A percentile compares a stretch with the other conserved stretches of the same genome.
Conservation (phyloP, 2,113 vertebrate species). For the Numida meleagris region DNA sequence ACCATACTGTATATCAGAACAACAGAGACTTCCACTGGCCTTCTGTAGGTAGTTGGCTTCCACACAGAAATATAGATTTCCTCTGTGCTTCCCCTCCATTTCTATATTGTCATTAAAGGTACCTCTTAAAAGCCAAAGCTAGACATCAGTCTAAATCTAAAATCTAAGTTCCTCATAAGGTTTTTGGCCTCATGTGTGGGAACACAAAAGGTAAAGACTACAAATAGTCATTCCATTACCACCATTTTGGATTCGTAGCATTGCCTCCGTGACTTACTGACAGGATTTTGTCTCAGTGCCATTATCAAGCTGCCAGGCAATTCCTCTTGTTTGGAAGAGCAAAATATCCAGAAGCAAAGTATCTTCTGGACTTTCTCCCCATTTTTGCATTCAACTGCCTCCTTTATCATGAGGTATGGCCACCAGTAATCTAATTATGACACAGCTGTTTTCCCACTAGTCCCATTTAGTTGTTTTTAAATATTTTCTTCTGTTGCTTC, state of each 20-base stretch:
- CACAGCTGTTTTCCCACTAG: constrained; percentile 57
- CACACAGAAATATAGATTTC: neutral
- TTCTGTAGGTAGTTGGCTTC: neutral
- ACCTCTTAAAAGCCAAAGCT: neutral
- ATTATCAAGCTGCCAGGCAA: neutral
- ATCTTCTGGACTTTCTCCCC: neutral
- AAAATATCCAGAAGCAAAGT: neutral
- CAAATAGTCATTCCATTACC: neutral
- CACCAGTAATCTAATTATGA: neutral
- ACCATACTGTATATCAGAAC: neutral
- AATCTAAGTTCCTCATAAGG: neutral
- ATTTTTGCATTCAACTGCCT: neutral
- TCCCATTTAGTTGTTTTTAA: neutral
- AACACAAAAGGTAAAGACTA: neutral
- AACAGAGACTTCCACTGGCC: neutral
- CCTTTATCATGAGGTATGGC: neutral
- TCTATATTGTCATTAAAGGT: neutral
- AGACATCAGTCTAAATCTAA: neutral
- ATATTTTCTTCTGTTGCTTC: neutral
- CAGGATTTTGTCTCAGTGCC: neutral
- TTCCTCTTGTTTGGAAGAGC: neutral
- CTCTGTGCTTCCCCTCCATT: neutral
- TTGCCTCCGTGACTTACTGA: neutral
- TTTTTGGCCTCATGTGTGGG: neutral
- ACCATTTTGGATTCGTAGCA: neutral